Base-by-base conservation (phyloP, 1,140 invertebrate species). In the Aphidius ervi region DNA sequence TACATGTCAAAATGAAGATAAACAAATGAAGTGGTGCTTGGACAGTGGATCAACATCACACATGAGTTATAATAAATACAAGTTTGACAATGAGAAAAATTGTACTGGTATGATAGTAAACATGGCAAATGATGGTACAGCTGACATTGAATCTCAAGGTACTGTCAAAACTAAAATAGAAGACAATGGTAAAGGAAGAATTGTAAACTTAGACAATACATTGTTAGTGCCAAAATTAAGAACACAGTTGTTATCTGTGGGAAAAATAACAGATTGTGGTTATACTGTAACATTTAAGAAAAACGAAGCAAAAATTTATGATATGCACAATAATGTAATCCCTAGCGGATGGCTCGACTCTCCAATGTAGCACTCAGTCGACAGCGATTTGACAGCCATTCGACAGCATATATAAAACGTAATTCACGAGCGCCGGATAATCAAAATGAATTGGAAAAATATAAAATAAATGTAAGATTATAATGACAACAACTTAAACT, bases 231-330 rank as follows among this genome's bases (percentile, higher is more conserved):
- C 20, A 8, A 10, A 50, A 2, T 23, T 50, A 9, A 23, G 49
- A 50, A 50, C 49, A 31, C 23, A 50, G 2, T 37, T 37, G 5
- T 3, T 50, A 2, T 65, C 64, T 37, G 57, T 65, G 37, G 9
- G 52, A 16, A 63, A 59, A 56, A 63, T 65, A 9, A 63, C 61
- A 9, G 57, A 65, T 46, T 46, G 59, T 5, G 64, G 52, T 9
- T 49, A 59, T 46, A 43, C 6, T 41, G 61, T 65, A 7, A 56
- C 45, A 31, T 65, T 65, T 49, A 4, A 48, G 9, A 63, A 63
- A 50, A 5, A 65, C 20, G 16, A 53, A 47, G 64, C 64, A 16
- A 23, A 50, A 20, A 57, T 65, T 9, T 39, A 10, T n/a, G 45
- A n/a, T n/a, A n/a, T n/a, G n/a, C n/a, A n/a, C n/a, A n/a, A n/a